Evolutionary conservation across 2,888 invertebrate species (phyloP).

Genomic region (Pyrrhia umbra): DNA sequence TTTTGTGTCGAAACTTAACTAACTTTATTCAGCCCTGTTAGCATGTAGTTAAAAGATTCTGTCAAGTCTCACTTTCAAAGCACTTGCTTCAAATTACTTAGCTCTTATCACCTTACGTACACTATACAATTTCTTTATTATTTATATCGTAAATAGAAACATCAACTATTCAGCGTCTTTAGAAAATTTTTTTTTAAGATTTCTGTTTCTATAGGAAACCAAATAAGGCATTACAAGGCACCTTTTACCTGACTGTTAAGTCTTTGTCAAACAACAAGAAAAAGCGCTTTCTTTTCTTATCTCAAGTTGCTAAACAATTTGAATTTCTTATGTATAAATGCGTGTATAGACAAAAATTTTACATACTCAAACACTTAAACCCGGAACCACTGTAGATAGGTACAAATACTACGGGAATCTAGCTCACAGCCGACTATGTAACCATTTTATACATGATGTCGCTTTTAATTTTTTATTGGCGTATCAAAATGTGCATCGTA

Average conservation of each 20-base stretch:
- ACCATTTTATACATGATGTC: too few relatives aligned
- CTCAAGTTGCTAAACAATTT: neutral
- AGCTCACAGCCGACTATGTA: too few relatives aligned
- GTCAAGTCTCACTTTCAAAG: conserved; percentile 29
- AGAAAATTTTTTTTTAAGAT: neutral
- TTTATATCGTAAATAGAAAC: too few relatives aligned
- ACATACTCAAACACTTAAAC: neutral
- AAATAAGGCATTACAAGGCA: neutral
- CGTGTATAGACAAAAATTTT: neutral
- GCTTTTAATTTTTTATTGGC: too few relatives aligned
- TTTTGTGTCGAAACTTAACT: conserved; percentile 36
- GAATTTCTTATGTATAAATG: neutral
- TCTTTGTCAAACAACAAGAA: conserved; percentile 1
- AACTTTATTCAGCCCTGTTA: conserved; percentile 43
- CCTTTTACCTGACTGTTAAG: conserved; percentile 1
- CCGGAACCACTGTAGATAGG: neutral
- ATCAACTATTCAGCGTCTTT: neutral
- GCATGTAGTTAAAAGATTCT: conserved; percentile 34
- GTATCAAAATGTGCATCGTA: conserved; percentile 2
- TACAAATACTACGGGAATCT: too few relatives aligned
- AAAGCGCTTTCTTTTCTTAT: neutral
- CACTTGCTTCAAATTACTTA: conserved; percentile 8
- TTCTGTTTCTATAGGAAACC: neutral
- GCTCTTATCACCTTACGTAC: neutral
- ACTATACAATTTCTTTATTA: neutral